Percentiles rank a stretch among this genome's conserved stretches.
These are phyloP conservation scores for Spisula subtruncata DNA, from an alignment of 2,888 invertebrate genomes.

Conservation along the genomic window DNA sequence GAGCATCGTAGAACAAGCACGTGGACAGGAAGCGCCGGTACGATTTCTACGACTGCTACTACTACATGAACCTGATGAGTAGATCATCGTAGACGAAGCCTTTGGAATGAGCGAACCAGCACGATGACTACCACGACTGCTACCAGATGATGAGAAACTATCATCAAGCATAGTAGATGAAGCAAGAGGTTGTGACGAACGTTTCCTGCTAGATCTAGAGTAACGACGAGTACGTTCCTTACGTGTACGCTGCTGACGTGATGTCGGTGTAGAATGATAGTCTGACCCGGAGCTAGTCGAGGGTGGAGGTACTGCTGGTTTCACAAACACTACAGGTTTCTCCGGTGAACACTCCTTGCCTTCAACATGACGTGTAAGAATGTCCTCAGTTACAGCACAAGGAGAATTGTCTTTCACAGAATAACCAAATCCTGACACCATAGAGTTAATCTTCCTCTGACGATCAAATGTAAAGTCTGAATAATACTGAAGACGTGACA, in stretches of 20 bases:
- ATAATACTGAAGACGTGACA: slow-evolving; percentile 82
- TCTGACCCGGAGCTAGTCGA: slow-evolving; percentile 72
- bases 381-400: slow-evolving; percentile 69
- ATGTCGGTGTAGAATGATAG: slow-evolving; percentile 66
- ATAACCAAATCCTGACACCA: slow-evolving; percentile 64
- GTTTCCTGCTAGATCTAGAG: slow-evolving; percentile 68
- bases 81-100: slow-evolving; percentile 82
- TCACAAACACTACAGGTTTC: slow-evolving; percentile 63
- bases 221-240: slow-evolving; percentile 65
- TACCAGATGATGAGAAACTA: slow-evolving; percentile 74
- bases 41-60: slow-evolving; percentile 71
- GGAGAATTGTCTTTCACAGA: slow-evolving; percentile 60
- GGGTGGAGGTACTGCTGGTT: slow-evolving; percentile 60
- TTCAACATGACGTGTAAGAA: slow-evolving; percentile 76
- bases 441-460: slow-evolving; percentile 80
- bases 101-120: slow-evolving; percentile 76
- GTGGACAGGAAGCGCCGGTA: slow-evolving; percentile 62
- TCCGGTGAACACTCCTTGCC: slow-evolving; percentile 74
- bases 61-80: slow-evolving; percentile 76
- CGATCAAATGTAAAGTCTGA: slow-evolving; percentile 83
- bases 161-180: slow-evolving; percentile 81
- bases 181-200: slow-evolving; percentile 78
- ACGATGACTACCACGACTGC: slow-evolving; percentile 70
- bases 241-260: slow-evolving; percentile 62
- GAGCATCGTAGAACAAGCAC: slow-evolving; percentile 71